phyloP scores from a whole-genome alignment of 2,888 invertebrate genomes.

The Ophion costatus region DNA sequence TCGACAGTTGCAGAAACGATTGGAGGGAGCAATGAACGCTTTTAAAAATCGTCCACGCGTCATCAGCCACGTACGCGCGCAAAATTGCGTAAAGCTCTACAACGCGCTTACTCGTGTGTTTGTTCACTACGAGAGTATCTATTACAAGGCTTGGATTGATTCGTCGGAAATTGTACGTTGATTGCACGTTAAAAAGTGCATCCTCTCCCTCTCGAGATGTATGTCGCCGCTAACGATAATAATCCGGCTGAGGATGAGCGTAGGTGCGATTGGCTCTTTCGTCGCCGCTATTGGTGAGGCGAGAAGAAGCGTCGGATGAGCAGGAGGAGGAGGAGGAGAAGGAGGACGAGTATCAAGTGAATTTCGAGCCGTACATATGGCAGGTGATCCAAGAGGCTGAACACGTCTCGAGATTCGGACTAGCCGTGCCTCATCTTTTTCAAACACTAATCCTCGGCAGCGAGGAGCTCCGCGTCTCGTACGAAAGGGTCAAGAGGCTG shows the following conservation, averaged over 20 bases:
- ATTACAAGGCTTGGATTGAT: constrained; percentile 92
- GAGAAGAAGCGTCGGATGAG: constrained; percentile 82
- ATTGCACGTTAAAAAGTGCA: not conserved
- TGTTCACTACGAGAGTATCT: constrained; percentile 92
- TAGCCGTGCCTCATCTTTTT: constrained; percentile 91
- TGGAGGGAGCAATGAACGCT: constrained; percentile 90
- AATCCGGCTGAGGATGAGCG: not conserved
- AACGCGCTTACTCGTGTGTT: constrained; percentile 92
- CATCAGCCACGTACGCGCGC: constrained; percentile 88
- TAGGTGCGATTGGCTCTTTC: constrained; percentile 88
- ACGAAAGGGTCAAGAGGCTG: constrained; percentile 86
- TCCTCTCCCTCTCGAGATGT: not conserved
- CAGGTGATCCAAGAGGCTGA: constrained; percentile 92
- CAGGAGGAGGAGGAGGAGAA: no score
- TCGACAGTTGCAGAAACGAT: constrained; percentile 89
- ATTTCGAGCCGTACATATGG: constrained; percentile 89
- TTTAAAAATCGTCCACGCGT: constrained; percentile 84
- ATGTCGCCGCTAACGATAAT: not conserved
- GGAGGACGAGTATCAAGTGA: constrained; percentile 85
- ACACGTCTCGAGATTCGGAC: constrained; percentile 90
- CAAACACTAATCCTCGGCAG: constrained; percentile 90
- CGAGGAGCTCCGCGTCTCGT: constrained; percentile 87
- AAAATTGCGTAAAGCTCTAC: constrained; percentile 90
- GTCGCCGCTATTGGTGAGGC: constrained; percentile 89
- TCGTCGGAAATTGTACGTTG: constrained; percentile 88